Evolutionary conservation across 2,113 vertebrate genomes (phyloP), one percentile per base, ranked within the genome.

Genomic region (Ophthalmolycus amberensis): DNA sequence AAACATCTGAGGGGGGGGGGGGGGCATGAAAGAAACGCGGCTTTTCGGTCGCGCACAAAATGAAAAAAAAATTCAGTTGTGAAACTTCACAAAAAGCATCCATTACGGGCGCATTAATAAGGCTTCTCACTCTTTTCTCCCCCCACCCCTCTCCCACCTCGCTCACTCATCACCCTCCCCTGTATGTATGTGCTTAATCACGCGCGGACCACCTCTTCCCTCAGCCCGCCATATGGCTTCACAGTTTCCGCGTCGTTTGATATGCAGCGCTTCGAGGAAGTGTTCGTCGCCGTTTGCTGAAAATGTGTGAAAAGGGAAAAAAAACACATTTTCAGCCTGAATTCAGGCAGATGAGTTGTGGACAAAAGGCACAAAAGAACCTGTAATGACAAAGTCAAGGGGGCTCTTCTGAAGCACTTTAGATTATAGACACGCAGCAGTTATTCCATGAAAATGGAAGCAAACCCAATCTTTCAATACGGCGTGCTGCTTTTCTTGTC

Each of bases 161-260:
- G 40, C 80, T 54, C 66, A 44, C 79, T 25, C 77, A 40, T 87
- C 67, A 42, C 68, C 70, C 52, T 11, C 52, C 69, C 77, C 56
- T 66, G 25, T 76, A 68, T 56, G 66, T 69, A 46, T 68, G 46
- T 48, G 84, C 85, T 88, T 89, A 86, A 92, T 92, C 90, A 71
- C 46, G 22, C 52, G 14, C 37, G 7, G 76, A 66, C 59, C 80
- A 67, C 75, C 78, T 81, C 84, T 80, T 80, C 77, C 65, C 65
- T 50, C 71, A 56, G 48, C 77, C 37, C 0, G 65, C 92, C 89
- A 88, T 87, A 88, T 86, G 90, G 27, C 54, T 85, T 92, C 75
- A 65, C 84, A 83, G 82, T 77, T 80, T 78, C 9, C 16, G 58
- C 63, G 34, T 60, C 12, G 18, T 77, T 89, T 89, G 82, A 72